A percentile compares a stretch with the other conserved stretches of the same genome.
phyloP scores from a whole-genome alignment of 1,140 invertebrate genomes.

The Pseudomyrmex gracilis region DNA sequence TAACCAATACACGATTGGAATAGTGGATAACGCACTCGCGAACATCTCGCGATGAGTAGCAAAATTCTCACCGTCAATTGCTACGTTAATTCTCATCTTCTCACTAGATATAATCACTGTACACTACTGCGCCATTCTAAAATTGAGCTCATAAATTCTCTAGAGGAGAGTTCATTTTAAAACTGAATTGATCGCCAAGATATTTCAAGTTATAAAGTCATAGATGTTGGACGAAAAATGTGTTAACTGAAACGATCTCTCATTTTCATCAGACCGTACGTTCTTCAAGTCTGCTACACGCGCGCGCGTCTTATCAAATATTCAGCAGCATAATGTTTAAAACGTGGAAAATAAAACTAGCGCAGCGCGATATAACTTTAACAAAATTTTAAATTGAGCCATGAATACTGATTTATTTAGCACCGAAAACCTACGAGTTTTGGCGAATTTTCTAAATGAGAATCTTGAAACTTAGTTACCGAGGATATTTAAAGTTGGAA shows the following conservation, averaged over 20 bases:
- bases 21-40: slow-evolving; percentile 4
- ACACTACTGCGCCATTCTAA: not conserved
- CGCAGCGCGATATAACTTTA: not conserved
- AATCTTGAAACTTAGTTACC: slow-evolving; percentile 5
- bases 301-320: not conserved
- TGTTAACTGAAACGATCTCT: not conserved
- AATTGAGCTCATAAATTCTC: not conserved
- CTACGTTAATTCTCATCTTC: not conserved
- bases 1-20: slow-evolving; percentile 35
- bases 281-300: not conserved
- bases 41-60: not conserved
- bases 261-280: not conserved
- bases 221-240: not conserved
- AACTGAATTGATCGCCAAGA: not conserved
- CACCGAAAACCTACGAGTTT: not conserved
- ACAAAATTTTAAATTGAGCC: slow-evolving; percentile 11
- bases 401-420: slow-evolving; percentile 17
- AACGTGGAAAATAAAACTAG: not conserved
- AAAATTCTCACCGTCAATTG: slow-evolving; percentile 5
- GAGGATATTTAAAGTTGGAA: slow-evolving; percentile 18
- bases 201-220: not conserved
- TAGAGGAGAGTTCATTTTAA: not conserved
- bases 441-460: slow-evolving; percentile 24
- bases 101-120: not conserved
- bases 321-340: not conserved